phyloP scores from a whole-genome alignment of 2,888 invertebrate genomes.

The Ophraella communa region DNA sequence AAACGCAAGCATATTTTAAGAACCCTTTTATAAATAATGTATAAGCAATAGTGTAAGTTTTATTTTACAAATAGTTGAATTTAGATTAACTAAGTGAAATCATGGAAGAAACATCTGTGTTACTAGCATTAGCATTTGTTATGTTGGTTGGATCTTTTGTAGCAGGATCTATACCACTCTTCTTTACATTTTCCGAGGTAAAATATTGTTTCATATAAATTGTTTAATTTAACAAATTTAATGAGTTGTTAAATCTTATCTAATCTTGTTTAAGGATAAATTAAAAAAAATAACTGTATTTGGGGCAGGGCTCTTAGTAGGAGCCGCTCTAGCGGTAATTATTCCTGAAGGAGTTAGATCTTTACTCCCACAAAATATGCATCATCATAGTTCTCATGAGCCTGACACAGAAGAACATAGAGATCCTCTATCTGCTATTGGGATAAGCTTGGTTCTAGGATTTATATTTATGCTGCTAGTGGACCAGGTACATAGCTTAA shows the following conservation, averaged over 20 bases:
- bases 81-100: slow-evolving; percentile 39
- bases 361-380: slow-evolving; percentile 58
- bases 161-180: slow-evolving; percentile 93
- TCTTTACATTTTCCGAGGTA: slow-evolving; percentile 95
- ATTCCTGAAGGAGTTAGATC: slow-evolving; percentile 98
- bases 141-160: slow-evolving; percentile 97
- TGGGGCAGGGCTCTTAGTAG: slow-evolving; percentile 96
- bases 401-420: slow-evolving; percentile 58
- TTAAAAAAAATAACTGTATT: slow-evolving; percentile 92
- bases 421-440: slow-evolving; percentile 83
- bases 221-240: background rate
- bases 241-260: too few relatives aligned
- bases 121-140: slow-evolving; percentile 83
- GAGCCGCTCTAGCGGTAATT: slow-evolving; percentile 96
- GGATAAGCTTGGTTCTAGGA: slow-evolving; percentile 90
- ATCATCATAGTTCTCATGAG: slow-evolving; percentile 47
- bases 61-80: slow-evolving; percentile 42
- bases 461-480: slow-evolving; percentile 98
- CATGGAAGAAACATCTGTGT: slow-evolving; percentile 85
- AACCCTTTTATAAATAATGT: slow-evolving; percentile 29
- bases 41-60: slow-evolving; percentile 30
- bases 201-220: slow-evolving; percentile 27
- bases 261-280: slow-evolving; percentile 75
- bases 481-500: slow-evolving; percentile 87
- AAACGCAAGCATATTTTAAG: slow-evolving; percentile 48